phyloP scores from a whole-genome alignment of 2,797 vertebrate genomes.

The Poecilia picta region DNA sequence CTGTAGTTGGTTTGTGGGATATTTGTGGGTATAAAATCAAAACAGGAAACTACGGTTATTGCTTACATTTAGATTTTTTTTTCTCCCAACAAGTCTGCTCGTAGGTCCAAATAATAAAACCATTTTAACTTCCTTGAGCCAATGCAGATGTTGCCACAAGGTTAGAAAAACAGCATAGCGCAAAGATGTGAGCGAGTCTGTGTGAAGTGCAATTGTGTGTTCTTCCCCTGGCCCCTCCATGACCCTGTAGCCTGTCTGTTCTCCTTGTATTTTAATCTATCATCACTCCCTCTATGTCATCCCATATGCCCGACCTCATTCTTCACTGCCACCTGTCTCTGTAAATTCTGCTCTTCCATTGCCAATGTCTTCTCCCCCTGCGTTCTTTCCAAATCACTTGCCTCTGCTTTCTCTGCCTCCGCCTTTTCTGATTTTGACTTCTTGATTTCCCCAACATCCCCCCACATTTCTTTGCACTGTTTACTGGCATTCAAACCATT shows the following conservation, averaged over 20 bases:
- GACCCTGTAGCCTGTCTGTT: conserved; percentile 71
- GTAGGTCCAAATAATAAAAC: neutral
- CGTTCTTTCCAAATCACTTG: conserved; percentile 31
- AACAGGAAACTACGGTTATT: neutral
- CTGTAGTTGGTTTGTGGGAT: neutral
- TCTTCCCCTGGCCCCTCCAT: conserved; percentile 56
- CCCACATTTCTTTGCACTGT: neutral
- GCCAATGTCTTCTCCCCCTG: neutral
- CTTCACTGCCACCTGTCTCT: conserved; percentile 56
- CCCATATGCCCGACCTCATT: conserved; percentile 54
- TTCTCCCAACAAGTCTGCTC: neutral
- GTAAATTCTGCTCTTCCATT: conserved; percentile 32
- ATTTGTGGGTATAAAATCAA: neutral
- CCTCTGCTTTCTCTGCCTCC: conserved; percentile 10
- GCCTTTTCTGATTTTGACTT: conserved; percentile 2
- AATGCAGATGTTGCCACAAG: conserved; percentile 38
- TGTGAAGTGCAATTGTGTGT: conserved; percentile 52
- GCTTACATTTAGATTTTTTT: neutral
- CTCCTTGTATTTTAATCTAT: conserved; percentile 69
- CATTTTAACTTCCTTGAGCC: conserved; percentile 37
- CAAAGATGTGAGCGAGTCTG: conserved; percentile 34
- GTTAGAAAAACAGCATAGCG: conserved; percentile 40
- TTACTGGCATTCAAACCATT: conserved; percentile 37
- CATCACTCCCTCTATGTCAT: conserved; percentile 66
- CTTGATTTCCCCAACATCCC: conserved; percentile 4